Evolutionary conservation across 2,797 vertebrate genomes (phyloP), one percentile per base, ranked within the genome.

Genomic region (Capromys pilorides): DNA sequence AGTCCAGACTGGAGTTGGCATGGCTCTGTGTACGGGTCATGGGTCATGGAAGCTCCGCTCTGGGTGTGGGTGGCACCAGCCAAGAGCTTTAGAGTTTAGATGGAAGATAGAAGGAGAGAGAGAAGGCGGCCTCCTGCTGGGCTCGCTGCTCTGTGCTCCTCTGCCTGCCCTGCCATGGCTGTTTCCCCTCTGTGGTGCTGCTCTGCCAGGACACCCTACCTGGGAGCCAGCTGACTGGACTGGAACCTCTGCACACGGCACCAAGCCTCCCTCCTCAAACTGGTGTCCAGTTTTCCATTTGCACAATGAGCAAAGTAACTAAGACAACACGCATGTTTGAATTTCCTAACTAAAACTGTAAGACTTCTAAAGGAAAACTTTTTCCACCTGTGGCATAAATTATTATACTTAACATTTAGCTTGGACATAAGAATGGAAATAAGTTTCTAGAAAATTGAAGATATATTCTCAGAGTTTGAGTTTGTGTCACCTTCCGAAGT

Each of bases 351-450:
- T 77, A 95, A 79, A 97, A 96, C 69, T 75, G 77, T 51, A 78
- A 96, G 79, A 26, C 26, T 87, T 69, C 64, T 75, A 91, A 90
- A 22, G 54, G 93, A 69, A 95, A 88, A 77, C 69, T 94, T 57
- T 95, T 96, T 94, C 84, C 94, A 85, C 8, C 1, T 18, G 64
- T 64, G n/a, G 62, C 69, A 51, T 95, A 81, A 80, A 81, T 90
- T 96, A 91, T 84, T 59, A 26, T 92, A 69, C 84, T 96, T 95
- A 96, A 90, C 96, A 79, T 96, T 96, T 97, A 93, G 4, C 92
- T 96, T 96, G 12, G 91, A 95, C 92, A 96, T 93, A 82, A 96
- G 11, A 57, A 39, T 36, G 79, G 57, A 36, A 87, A 93, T 91
- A 92, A 57, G 33, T 28, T 89, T 13, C 66, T 31, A 69, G 89